A percentile compares a stretch with the other conserved stretches of the same genome.
Evolutionary conservation across 2,797 vertebrate species (phyloP).

Genomic region (Dallia pectoralis): DNA sequence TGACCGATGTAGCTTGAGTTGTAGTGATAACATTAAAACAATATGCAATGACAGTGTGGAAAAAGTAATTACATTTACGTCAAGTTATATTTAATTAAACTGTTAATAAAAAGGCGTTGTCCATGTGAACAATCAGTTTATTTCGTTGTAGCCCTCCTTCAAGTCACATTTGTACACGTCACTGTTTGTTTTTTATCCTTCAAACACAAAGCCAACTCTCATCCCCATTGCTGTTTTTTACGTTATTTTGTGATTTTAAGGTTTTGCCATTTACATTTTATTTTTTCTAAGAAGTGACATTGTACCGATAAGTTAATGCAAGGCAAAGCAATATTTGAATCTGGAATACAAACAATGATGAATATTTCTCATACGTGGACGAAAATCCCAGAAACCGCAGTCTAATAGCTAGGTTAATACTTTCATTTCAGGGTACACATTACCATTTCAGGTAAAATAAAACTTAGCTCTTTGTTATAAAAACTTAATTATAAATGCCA

Average conservation of each 20-base stretch:
- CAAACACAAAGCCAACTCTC: background rate
- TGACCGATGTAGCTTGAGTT: slow-evolving; percentile 38
- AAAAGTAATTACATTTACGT: slow-evolving; percentile 65
- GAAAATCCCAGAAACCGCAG: background rate
- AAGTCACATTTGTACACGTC: background rate
- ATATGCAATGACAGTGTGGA: slow-evolving; percentile 21
- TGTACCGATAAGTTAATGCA: background rate
- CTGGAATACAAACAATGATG: background rate
- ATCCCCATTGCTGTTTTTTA: background rate
- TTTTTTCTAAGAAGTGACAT: background rate
- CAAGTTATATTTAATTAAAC: slow-evolving; percentile 84
- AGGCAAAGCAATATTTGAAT: background rate
- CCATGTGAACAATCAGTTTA: background rate
- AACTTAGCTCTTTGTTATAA: background rate
- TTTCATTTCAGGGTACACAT: background rate
- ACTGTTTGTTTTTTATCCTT: background rate
- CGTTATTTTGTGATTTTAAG: background rate
- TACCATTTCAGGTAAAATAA: background rate
- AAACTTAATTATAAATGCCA: background rate
- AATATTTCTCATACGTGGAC: background rate
- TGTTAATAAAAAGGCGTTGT: slow-evolving; percentile 73
- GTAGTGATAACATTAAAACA: slow-evolving; percentile 46
- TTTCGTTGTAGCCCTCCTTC: background rate
- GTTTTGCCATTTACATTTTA: background rate
- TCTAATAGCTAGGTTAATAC: background rate